phyloP scores from a whole-genome alignment of 2,797 vertebrate genomes.

The Sebastes taczanowskii region DNA sequence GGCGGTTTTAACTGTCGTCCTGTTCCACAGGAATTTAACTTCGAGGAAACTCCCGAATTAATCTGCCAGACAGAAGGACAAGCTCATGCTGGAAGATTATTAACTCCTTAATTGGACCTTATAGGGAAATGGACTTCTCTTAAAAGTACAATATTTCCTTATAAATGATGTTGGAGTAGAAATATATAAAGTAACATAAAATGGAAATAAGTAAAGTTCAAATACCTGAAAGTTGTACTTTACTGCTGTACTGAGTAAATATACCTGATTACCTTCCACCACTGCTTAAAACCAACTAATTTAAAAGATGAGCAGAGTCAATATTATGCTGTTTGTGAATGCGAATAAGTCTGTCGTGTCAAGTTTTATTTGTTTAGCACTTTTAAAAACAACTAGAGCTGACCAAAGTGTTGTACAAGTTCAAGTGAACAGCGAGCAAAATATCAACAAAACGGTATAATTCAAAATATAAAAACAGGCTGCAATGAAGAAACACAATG shows the following conservation, averaged over 20 bases:
- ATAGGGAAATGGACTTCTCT: neutral
- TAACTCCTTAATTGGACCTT: neutral
- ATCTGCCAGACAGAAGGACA: too few species aligned
- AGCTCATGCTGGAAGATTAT: neutral
- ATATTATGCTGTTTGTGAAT: neutral
- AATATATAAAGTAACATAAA: too few species aligned
- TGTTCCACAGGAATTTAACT: neutral
- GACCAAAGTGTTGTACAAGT: too few species aligned
- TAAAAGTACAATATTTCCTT: neutral
- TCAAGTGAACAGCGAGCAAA: too few species aligned
- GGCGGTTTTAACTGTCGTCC: neutral
- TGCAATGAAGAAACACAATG: too few species aligned
- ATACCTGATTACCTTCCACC: neutral
- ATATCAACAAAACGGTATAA: too few species aligned
- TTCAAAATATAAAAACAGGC: too few species aligned
- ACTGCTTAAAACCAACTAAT: neutral
- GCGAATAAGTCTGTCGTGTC: too few species aligned
- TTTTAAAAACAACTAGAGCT: too few species aligned
- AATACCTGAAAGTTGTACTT: neutral
- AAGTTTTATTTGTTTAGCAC: too few species aligned
- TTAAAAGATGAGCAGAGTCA: neutral
- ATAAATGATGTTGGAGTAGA: neutral
- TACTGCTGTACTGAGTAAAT: neutral
- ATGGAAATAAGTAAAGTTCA: neutral
- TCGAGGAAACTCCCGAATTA: neutral